Conservation (phyloP, 2,888 invertebrate genomes). For the Leptarthrus brevirostris region DNA sequence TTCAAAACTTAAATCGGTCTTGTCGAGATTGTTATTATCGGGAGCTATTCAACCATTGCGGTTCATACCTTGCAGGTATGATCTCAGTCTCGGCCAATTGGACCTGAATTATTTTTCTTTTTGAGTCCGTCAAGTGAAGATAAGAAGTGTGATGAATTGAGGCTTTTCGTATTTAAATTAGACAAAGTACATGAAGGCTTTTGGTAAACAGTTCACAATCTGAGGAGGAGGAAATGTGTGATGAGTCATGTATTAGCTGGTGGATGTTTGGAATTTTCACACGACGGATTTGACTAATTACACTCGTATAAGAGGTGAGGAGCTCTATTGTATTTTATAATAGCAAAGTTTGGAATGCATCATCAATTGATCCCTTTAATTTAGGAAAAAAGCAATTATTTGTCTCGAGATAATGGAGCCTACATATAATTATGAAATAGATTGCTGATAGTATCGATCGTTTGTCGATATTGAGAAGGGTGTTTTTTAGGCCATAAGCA, state of each 20-base stretch:
- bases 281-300: slow-evolving; percentile 6
- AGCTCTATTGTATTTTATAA: no score
- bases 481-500: no score
- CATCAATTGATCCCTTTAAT: no score
- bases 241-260: no score
- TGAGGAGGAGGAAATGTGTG: no score
- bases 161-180: slow-evolving; percentile 30
- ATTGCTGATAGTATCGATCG: no score
- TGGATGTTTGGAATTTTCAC: slow-evolving; percentile 14
- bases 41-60: slow-evolving; percentile 16
- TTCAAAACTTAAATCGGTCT: slow-evolving; percentile 24
- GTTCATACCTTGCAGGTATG: background rate
- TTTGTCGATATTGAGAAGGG: no score
- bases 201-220: slow-evolving; percentile 5
- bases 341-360: no score
- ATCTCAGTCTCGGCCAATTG: slow-evolving; percentile 8
- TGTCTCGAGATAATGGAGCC: no score
- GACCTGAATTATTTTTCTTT: slow-evolving; percentile 1
- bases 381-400: no score
- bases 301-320: no score
- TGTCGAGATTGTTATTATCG: slow-evolving; percentile 37
- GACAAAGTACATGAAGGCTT: background rate
- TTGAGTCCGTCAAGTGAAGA: slow-evolving; percentile 27
- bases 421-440: no score
- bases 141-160: slow-evolving; percentile 40